phyloP scores from a whole-genome alignment of 2,888 invertebrate genomes.

The Dusona sp. region DNA sequence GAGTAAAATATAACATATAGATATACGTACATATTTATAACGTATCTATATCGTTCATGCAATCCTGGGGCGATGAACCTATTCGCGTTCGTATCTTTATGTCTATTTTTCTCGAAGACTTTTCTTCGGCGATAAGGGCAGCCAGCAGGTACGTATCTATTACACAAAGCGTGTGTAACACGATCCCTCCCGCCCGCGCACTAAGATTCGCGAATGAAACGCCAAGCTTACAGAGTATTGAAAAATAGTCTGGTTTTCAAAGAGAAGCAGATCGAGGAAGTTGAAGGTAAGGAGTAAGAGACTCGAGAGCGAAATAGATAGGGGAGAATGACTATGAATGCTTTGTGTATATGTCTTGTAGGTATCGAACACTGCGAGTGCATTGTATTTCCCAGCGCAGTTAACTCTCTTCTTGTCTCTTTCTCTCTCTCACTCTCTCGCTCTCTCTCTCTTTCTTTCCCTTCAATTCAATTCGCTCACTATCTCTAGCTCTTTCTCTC shows the following conservation, averaged over 20 bases:
- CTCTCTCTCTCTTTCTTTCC: slow-evolving; percentile 26
- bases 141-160: slow-evolving; percentile 68
- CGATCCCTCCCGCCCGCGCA: slow-evolving; percentile 52
- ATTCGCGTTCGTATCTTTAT: slow-evolving; percentile 51
- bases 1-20: slow-evolving; percentile 4
- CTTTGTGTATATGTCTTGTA: slow-evolving; percentile 16
- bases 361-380: slow-evolving; percentile 41
- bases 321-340: slow-evolving; percentile 60
- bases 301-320: slow-evolving; percentile 32
- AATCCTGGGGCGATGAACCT: slow-evolving; percentile 62
- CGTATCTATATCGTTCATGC: slow-evolving; percentile 52
- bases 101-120: slow-evolving; percentile 25
- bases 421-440: slow-evolving; percentile 27
- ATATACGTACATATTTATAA: slow-evolving; percentile 14
- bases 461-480: slow-evolving; percentile 6
- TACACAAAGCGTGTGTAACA: slow-evolving; percentile 61
- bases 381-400: slow-evolving; percentile 60
- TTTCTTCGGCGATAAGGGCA: slow-evolving; percentile 61
- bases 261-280: slow-evolving; percentile 37
- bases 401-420: slow-evolving; percentile 24
- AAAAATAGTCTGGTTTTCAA: slow-evolving; percentile 40
- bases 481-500: slow-evolving; percentile 49
- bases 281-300: slow-evolving; percentile 22
- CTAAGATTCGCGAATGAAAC: slow-evolving; percentile 55
- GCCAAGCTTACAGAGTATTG: slow-evolving; percentile 37